A percentile compares a stretch with the other conserved stretches of the same genome.
These are phyloP conservation scores for Mycteria americana DNA, from an alignment of 2,797 vertebrate genomes.

Conservation along the genomic window DNA sequence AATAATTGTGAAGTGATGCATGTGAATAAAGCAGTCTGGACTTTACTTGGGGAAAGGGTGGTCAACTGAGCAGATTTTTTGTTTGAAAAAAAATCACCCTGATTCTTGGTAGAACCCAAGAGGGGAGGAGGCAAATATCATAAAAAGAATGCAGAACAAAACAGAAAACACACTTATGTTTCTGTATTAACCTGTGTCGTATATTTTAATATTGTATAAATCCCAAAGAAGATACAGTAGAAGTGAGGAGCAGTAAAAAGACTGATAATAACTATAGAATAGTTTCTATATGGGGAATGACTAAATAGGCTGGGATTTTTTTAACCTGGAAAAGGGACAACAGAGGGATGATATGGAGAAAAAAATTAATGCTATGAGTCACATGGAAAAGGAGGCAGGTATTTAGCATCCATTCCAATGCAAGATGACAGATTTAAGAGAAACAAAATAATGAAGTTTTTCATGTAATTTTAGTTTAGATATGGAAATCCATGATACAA, in stretches of 20 bases:
- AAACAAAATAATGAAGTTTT: not conserved
- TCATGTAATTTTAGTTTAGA: not conserved
- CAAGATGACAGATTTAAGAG: not conserved
- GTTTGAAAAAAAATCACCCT: not conserved
- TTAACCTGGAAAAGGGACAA: not conserved
- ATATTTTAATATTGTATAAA: not conserved
- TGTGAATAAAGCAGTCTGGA: not conserved
- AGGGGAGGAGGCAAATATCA: not conserved
- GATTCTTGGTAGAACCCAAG: not conserved
- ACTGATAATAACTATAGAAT: not conserved
- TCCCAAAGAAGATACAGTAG: not conserved
- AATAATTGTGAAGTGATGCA: not conserved
- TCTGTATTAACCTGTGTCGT: not conserved
- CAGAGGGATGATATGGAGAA: not conserved
- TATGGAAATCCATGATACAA: not conserved
- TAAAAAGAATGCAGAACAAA: not conserved
- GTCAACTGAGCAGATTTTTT: not conserved
- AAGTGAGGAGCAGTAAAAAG: not conserved
- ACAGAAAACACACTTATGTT: not conserved
- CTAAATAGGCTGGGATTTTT: not conserved
- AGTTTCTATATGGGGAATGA: not conserved
- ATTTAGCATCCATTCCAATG: not conserved
- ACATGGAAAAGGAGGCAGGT: not conserved
- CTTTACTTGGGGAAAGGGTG: not conserved
- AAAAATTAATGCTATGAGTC: not conserved